Evolutionary conservation across 1,140 invertebrate species (phyloP), one percentile per base, ranked within the genome.

Genomic region (Drosophila elegans): DNA sequence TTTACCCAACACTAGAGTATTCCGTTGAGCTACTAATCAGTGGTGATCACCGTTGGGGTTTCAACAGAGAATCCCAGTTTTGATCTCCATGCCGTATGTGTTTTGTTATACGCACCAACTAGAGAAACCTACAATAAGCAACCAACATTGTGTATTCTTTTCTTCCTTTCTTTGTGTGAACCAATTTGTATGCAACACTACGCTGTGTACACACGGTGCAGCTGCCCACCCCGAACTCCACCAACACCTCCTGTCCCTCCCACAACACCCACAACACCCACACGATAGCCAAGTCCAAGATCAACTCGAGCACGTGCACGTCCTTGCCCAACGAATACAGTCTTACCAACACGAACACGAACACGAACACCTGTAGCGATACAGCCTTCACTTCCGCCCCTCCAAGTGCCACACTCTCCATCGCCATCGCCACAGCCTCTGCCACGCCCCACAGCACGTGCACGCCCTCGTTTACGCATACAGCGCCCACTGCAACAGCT

Each of bases 91-190:
- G 7, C 25, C 34, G 36, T 39, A 34, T 57, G 66, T 72, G 38
- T 71, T 49, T 59, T 39, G 34, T 71, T 71, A 49, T 5, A 48
- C 32, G 66, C 68, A 72, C 68, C 29, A 29, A 25, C 34, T 39
- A 62, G 27, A 32, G 13, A 69, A 69, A n/a, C 42, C 25, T 41
- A 56, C 5, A 82, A 68, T 39, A 76, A 68, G 73, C 74, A 77
- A 78, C 74, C 74, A 78, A 86, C 63, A 74, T 74, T 76, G 46
- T 84, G 64, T 80, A 67, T 84, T 86, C 62, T 85, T 89, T 80
- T 88, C 84, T 88, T 90, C 72, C 78, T 79, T 89, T 88, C 80
- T 78, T 80, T 89, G 80, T 89, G 77, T 80, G 57, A 79, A 62
- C 44, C 53, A 74, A 62, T 71, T 54, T 57, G 13, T 71, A 71